Evolutionary conservation across 2,797 vertebrate species (phyloP), one percentile per base, ranked within the genome.

Genomic region (Eleutherodactylus coqui): DNA sequence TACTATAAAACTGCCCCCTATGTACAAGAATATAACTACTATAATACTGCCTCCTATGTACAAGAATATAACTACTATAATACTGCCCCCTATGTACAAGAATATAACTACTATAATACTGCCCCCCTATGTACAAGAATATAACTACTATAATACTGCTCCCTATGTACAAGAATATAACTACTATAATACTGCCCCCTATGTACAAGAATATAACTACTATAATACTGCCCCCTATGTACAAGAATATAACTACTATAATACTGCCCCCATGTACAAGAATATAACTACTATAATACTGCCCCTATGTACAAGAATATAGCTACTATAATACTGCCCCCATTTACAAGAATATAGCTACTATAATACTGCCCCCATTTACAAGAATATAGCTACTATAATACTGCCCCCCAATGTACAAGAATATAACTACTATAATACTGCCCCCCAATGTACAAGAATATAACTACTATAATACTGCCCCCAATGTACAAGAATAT

Each of bases 381-480:
- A 58, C 55, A 27, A 58, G 55, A 58, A 58, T 58, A 58, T 58
- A 58, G 27, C 55, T 27, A 58, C 55, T 58, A 58, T 58, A 58
- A 58, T 58, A 58, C 24, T 58, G 24, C 55, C 27, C 24, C 27
- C 24, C 55, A n/a, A 27, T 58, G 8, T 58, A 58, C 55, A 58
- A n/a, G 55, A 58, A 27, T 58, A 58, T 58, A 27, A 58, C 55
- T 27, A 58, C 55, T 58, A 58, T 58, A 58, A 58, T 58, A 27
- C 55, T 58, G 24, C 55, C 5, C 58, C 5, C 58, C 10, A 10
- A 45, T 60, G n/a, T 60, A 60, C 60, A 19, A 19, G 21, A 67
- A 67, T 67, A 67, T 62, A 62, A 62, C 58, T 32, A 58, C n/a
- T n/a, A n/a, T n/a, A 58, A n/a, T 58, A 58, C n/a, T 53, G 51